Base-by-base conservation (phyloP, 1,140 invertebrate species). In the Lutraria rhynchaena region DNA sequence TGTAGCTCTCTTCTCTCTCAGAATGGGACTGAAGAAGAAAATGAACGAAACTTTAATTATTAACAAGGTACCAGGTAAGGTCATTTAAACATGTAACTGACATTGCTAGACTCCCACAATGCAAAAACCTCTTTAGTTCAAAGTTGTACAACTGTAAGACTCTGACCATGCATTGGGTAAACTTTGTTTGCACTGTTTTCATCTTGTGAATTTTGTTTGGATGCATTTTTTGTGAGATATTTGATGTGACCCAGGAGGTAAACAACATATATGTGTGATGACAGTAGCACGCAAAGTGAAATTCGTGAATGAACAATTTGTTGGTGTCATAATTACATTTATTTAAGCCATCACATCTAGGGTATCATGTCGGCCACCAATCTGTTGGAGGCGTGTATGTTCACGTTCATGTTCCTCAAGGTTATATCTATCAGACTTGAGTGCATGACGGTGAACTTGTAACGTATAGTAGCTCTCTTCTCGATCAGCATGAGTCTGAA, bases 1-100 rank as follows among this genome's bases (percentile, higher is more conserved):
- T n/a, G 69, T 90, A 90, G 73, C 83, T 87, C 76, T 90, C 89
- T 74, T 90, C 90, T 24, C 89, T 35, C 53, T 89, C 63, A 29
- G 89, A 82, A 76, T 89, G 89, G 11, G 83, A 71, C 90, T 91
- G 83, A 29, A 84, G 77, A 29, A 70, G 46, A 58, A 49, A 55
- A 61, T 22, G 1, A 2, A 15, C 57, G 27, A 58, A 22, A 58
- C 1, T 17, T 27, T 13, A 9, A n/a, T n/a, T n/a, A n/a, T n/a
- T n/a, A n/a, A n/a, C n/a, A n/a, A n/a, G n/a, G n/a, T n/a, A n/a
- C n/a, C n/a, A n/a, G n/a, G n/a, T n/a, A n/a, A n/a, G n/a, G n/a
- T n/a, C n/a, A n/a, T n/a, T n/a, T n/a, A n/a, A n/a, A n/a, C n/a
- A n/a, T n/a, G n/a, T n/a, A n/a, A n/a, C 15, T 22, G 27, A 58